phyloP scores from a whole-genome alignment of 2,888 invertebrate species.

The Mesorhabditis belari region DNA sequence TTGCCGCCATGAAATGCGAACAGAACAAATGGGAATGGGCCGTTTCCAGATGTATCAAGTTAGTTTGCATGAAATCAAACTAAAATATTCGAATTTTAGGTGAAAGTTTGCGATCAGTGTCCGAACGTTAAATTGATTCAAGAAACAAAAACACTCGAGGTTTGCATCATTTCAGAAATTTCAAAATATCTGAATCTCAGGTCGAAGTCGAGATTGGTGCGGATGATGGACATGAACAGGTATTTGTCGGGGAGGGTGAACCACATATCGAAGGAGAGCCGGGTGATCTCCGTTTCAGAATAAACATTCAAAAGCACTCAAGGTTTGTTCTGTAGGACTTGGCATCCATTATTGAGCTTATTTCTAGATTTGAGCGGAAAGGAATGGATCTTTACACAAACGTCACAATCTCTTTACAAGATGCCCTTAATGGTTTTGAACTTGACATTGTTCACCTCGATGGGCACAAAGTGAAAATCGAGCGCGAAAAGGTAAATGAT shows the following conservation, averaged over 20 bases:
- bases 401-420: conserved; percentile 73
- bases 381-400: conserved; percentile 96
- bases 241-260: conserved; percentile 64
- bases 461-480: conserved; percentile 73
- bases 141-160: conserved; percentile 50
- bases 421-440: conserved; percentile 70
- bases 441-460: conserved; percentile 86
- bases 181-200: conserved; percentile 17
- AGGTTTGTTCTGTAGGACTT: conserved; percentile 12
- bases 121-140: conserved; percentile 75
- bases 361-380: conserved; percentile 69
- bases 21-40: conserved; percentile 87
- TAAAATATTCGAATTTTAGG: conserved; percentile 12
- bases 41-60: conserved; percentile 93
- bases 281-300: conserved; percentile 84
- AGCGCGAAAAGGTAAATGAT: conserved; percentile 43
- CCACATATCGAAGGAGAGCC: conserved; percentile 98
- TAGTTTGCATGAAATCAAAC: neutral
- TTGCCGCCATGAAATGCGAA: conserved; percentile 97
- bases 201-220: conserved; percentile 53
- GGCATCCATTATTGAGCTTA: neutral
- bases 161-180: conserved; percentile 4
- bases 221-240: conserved; percentile 47
- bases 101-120: conserved; percentile 89
- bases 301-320: conserved; percentile 56